A percentile compares a stretch with the other conserved stretches of the same genome.
These are phyloP conservation scores for Fratercula arctica DNA, from an alignment of 2,797 vertebrate species.

Conservation along the genomic window DNA sequence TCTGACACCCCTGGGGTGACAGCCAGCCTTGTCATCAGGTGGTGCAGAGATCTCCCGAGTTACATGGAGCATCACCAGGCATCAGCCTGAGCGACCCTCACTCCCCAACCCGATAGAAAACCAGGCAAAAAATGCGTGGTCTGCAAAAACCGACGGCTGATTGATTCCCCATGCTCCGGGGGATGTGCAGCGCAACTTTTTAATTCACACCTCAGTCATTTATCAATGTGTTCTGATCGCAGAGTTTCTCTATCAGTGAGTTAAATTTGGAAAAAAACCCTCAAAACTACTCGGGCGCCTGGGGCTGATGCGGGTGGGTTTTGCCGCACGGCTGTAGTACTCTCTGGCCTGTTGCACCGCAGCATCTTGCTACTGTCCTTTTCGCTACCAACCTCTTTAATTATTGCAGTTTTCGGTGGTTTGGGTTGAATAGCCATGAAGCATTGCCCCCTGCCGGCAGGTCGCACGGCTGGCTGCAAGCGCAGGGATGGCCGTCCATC, in stretches of 20 bases:
- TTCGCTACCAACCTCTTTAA: accelerated
- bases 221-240: not conserved
- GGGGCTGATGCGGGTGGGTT: not conserved
- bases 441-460: conserved; percentile 57
- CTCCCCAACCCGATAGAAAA: not conserved
- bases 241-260: not conserved
- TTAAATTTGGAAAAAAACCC: not conserved
- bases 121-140: not conserved
- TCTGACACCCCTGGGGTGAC: not conserved
- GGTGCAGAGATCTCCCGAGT: not conserved
- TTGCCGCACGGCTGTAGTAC: accelerated
- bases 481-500: not conserved
- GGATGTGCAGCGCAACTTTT: not conserved
- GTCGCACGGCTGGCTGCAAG: not conserved
- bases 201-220: not conserved
- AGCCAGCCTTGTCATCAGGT: not conserved
- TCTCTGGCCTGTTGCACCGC: not conserved
- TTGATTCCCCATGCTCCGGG: accelerated
- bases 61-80: not conserved
- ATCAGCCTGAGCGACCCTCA: accelerated
- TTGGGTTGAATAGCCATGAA: conserved; percentile 12
- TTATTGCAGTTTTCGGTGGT: not conserved
- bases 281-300: accelerated
- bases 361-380: not conserved
- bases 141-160: not conserved